These are phyloP conservation scores for Leiothrix lutea DNA, from an alignment of 2,113 vertebrate genomes.

Conservation along the genomic window DNA sequence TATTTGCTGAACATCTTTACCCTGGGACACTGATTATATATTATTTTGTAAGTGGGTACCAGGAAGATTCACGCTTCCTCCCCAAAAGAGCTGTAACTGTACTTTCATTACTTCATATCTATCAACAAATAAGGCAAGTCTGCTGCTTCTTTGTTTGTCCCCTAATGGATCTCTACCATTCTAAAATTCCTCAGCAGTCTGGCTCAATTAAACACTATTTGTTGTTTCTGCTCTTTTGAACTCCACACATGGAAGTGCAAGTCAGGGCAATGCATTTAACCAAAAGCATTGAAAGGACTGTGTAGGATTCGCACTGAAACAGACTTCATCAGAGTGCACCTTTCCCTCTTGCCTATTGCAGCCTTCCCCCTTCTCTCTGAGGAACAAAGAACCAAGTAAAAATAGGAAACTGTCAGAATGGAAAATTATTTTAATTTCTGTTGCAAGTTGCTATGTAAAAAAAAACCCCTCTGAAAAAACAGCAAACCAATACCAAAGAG, in stretches of 20 bases:
- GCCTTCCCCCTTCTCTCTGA: not conserved
- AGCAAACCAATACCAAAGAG: constrained; percentile 9
- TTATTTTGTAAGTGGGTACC: not conserved
- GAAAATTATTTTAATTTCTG: not conserved
- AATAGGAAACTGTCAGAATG: not conserved
- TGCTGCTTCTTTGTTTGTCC: not conserved
- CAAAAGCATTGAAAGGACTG: not conserved
- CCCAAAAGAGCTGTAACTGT: not conserved
- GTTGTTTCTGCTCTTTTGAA: not conserved
- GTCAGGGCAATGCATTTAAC: not conserved
- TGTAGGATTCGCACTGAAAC: not conserved
- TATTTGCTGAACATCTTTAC: not conserved
- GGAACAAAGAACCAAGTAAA: not conserved
- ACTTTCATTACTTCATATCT: not conserved
- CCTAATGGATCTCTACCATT: not conserved
- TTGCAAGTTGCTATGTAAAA: constrained; percentile 2
- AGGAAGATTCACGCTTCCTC: not conserved
- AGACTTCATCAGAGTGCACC: not conserved
- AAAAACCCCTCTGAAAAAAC: not conserved
- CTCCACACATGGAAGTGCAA: not conserved
- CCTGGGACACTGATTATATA: not conserved
- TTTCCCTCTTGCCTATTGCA: not conserved
- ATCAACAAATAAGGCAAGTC: not conserved
- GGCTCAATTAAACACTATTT: constrained; percentile 1
- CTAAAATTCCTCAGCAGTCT: not conserved